Evolutionary conservation across 2,888 invertebrate genomes (phyloP), one percentile per base, ranked within the genome.

Genomic region (Ichneumoninae sp.): DNA sequence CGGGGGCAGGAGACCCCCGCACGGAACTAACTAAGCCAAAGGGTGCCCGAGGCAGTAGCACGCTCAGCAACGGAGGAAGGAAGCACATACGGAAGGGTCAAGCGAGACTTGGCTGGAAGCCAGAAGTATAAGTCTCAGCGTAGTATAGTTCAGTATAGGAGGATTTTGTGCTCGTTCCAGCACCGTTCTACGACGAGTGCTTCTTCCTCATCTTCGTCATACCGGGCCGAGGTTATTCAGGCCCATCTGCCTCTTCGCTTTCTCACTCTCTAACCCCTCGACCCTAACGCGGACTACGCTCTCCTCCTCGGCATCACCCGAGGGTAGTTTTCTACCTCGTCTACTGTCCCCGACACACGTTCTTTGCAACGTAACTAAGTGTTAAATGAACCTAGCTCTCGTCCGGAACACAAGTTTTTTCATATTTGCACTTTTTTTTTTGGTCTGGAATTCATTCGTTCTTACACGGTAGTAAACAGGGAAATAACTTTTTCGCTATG

Each of bases 11-110:
- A 66, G 71, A 82, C 74, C 74, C 85, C 83, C 80, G 86, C 85
- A 86, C 87, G 85, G 75, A 86, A 86, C 88, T 90, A 90, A 89
- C 89, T 88, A 88, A 89, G 87, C 89, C 85, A 89, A 89, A 89
- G 89, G 88, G 87, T 89, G 80, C 87, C 87, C 44, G 70, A 57
- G 70, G 81, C 74, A 30, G 71, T 50, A 52, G 79, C 52, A 26
- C 68, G 66, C 57, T 57, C 57, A 44, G 76, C 76, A 54, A 44
- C 26, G 44, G 54, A 71, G 66, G 50, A 65, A 72, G 77, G 71
- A 79, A 81, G 47, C 75, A 84, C 87, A 83, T 87, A 86, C 83
- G 87, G 86, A 90, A 89, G 89, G 91, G 90, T 90, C 90, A 90
- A 91, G 88, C 88, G 85, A 62, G 47, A 71, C 71, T 88, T 89